phyloP scores from a whole-genome alignment of 1,140 invertebrate species.

The Nixonia krombeini region DNA sequence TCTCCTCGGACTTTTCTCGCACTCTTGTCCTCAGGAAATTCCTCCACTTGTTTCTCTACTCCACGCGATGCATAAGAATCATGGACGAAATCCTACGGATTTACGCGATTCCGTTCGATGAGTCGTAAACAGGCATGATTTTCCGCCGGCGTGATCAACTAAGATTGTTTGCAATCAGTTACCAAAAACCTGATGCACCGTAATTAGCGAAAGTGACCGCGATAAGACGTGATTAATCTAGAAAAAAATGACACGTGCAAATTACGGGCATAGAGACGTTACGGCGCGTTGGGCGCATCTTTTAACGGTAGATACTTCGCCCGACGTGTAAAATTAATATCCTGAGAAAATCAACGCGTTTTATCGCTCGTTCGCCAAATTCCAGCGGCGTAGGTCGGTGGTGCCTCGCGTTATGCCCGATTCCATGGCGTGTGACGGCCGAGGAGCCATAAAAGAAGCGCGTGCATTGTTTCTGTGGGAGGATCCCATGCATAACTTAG shows the following conservation, averaged over 20 bases:
- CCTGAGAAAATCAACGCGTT: conserved; percentile 21
- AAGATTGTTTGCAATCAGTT: background rate
- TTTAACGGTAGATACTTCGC: background rate
- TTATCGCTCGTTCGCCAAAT: conserved; percentile 32
- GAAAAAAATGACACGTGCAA: no score
- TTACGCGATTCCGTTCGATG: conserved; percentile 5
- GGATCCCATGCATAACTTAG: conserved; percentile 69
- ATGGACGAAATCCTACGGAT: no score
- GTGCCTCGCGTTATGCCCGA: conserved; percentile 52
- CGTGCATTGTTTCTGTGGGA: conserved; percentile 70
- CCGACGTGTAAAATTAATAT: conserved; percentile 8
- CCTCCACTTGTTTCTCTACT: conserved; percentile 15
- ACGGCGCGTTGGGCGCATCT: background rate
- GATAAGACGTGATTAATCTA: no score
- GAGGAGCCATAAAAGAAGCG: conserved; percentile 51
- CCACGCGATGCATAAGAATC: conserved; percentile 16
- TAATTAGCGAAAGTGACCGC: no score
- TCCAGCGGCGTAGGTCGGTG: conserved; percentile 49
- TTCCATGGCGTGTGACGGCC: conserved; percentile 48
- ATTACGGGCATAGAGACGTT: background rate
- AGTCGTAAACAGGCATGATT: no score
- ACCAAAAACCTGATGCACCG: no score
- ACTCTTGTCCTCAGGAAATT: conserved; percentile 14
- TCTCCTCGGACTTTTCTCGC: conserved; percentile 21
- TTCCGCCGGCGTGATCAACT: no score